phyloP scores from a whole-genome alignment of 1,140 invertebrate genomes.

The Tetramorium alpestre region DNA sequence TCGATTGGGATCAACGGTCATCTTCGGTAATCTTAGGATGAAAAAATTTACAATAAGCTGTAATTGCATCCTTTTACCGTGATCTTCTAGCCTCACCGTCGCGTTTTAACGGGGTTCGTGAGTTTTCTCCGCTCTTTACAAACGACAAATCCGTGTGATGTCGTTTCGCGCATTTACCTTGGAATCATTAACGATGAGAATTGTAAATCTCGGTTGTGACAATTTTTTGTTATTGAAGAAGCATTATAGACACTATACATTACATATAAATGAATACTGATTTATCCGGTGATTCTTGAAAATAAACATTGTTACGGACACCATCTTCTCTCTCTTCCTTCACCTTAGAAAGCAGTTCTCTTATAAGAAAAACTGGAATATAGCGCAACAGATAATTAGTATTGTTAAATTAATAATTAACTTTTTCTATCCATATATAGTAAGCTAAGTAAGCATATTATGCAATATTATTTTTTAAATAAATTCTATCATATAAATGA shows the following conservation, averaged over 20 bases:
- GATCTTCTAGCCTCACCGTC: background rate
- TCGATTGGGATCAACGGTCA: background rate
- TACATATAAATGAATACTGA: background rate
- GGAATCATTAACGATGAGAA: conserved; percentile 1
- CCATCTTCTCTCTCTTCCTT: background rate
- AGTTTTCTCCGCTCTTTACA: conserved; percentile 12
- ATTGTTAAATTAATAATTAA: background rate
- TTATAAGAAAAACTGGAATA: background rate
- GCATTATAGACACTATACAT: background rate
- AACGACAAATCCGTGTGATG: background rate
- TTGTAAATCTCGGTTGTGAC: background rate
- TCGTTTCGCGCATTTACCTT: background rate
- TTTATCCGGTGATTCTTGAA: background rate
- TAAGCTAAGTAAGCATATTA: too few species aligned
- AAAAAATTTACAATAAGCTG: background rate
- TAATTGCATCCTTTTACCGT: background rate
- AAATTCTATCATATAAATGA: background rate
- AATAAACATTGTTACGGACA: background rate
- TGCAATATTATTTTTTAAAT: background rate
- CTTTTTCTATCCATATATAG: too few species aligned
- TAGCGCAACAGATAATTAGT: background rate
- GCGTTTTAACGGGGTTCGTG: conserved; percentile 13
- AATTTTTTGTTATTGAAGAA: conserved; percentile 2
- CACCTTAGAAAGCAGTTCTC: background rate
- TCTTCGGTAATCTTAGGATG: background rate